Base-by-base conservation (phyloP, 1,140 invertebrate genomes). In the Drosophila auraria region DNA sequence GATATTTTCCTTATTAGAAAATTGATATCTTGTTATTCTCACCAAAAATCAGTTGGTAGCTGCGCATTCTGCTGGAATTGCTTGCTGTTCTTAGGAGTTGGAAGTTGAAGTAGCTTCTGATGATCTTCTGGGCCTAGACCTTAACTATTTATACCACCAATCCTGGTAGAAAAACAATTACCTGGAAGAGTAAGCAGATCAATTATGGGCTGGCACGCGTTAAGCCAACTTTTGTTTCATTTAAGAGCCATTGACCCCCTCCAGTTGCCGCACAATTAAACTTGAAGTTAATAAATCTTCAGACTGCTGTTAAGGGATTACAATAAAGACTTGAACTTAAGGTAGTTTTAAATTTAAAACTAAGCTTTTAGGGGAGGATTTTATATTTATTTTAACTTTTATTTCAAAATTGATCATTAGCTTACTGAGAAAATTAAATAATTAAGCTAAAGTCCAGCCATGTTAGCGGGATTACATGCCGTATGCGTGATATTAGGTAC, bases 111-210 rank as follows among this genome's bases (percentile, higher is more conserved):
- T 14, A 27, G 14, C 70, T 73, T 72, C 68, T 73, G 70, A 44
- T 73, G 36, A n/a, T 23, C 7, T 42, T 72, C 9, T 4, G 12
- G 9, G 15, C n/a, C 4, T 8, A 5, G 1, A 12, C 23, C 51
- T 20, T 36, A n/a, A 30, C 40, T 73, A 59, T 73, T 72, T 73
- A 73, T 73, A 73, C 68, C 27, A 20, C 8, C 1, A n/a, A 38
- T 23, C 17, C 1, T 1, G 9, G 17, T 0, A 2, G 4, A 25
- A 3, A 11, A 9, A 72, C 65, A 72, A 72, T 33, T 33, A 42
- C 65, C 42, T 11, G 66, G 66, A 73, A 73, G 66, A 20, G 6
- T 51, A 15, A 9, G 30, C 25, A 47, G 66, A 17, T 57, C 42
- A 33, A 71, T 58, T 27, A n/a, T 40, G 7, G 0, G 5, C 8